phyloP scores from a whole-genome alignment of 2,888 invertebrate species.

The Alloscopus bannaensis region DNA sequence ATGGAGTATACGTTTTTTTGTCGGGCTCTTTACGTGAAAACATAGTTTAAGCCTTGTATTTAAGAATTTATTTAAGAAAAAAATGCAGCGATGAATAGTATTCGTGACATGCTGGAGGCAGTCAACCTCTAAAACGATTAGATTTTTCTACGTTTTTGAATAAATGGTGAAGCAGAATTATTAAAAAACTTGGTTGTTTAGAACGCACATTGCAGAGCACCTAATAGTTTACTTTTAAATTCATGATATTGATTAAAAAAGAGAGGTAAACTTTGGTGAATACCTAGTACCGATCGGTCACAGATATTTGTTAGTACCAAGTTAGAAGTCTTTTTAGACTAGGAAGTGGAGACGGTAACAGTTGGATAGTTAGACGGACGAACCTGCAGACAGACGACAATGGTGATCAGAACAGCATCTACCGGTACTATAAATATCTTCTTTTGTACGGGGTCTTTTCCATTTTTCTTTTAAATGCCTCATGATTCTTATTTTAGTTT shows the following conservation, averaged over 20 bases:
- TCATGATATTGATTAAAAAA: conserved; percentile 1
- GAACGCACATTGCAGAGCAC: conserved; percentile 17
- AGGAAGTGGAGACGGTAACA: too few species aligned
- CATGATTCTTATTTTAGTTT: conserved; percentile 22
- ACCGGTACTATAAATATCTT: too few species aligned
- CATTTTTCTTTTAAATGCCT: conserved; percentile 16
- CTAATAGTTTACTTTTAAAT: conserved; percentile 36
- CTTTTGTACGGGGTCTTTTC: conserved; percentile 11
- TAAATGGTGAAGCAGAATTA: conserved; percentile 16
- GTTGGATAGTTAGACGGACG: too few species aligned
- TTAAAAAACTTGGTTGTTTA: conserved; percentile 29
- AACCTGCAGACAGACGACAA: too few species aligned
- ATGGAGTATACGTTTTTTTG: background rate
- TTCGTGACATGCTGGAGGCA: conserved; percentile 57
- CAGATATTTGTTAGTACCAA: too few species aligned
- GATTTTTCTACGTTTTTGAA: conserved; percentile 13
- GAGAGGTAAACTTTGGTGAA: conserved; percentile 1
- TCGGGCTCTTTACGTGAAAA: too few species aligned
- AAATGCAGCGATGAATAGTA: background rate
- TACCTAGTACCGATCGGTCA: too few species aligned
- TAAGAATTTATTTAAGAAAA: too few species aligned
- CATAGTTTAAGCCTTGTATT: too few species aligned
- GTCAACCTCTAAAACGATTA: conserved; percentile 32
- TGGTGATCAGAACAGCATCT: too few species aligned
- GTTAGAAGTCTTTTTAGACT: too few species aligned